phyloP scores from a whole-genome alignment of 2,113 vertebrate genomes.

The Limanda limanda region DNA sequence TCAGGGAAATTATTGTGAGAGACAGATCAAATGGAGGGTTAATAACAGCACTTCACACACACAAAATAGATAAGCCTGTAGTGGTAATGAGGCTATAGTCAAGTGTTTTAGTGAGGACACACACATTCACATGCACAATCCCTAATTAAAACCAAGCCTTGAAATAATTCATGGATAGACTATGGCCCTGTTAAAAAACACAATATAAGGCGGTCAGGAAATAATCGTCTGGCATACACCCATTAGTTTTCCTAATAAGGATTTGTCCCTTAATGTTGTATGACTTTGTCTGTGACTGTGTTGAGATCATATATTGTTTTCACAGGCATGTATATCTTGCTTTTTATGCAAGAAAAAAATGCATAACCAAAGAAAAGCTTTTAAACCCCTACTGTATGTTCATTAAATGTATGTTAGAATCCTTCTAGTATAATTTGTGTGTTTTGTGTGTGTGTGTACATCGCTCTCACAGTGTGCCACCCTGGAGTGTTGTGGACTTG shows the following conservation, averaged over 20 bases:
- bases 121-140: constrained; percentile 42
- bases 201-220: constrained; percentile 77
- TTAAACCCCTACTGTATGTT: too few relatives aligned
- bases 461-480: constrained; percentile 81
- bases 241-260: constrained; percentile 58
- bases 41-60: constrained; percentile 85
- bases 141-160: constrained; percentile 56
- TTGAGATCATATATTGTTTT: background rate
- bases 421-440: background rate
- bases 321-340: background rate
- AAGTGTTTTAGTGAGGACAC: constrained; percentile 57
- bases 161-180: constrained; percentile 22
- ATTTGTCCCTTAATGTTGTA: constrained; percentile 43
- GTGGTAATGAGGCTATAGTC: constrained; percentile 55
- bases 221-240: constrained; percentile 82
- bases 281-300: background rate
- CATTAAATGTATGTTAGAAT: background rate
- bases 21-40: constrained; percentile 88
- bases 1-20: constrained; percentile 86
- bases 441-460: background rate
- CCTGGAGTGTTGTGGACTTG: constrained; percentile 66
- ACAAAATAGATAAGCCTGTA: constrained; percentile 55
- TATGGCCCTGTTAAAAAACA: background rate
- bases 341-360: background rate
- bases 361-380: too few relatives aligned